phyloP scores from a whole-genome alignment of 92 coral and sea anemone species.

The Epizoanthus illoricatus region DNA sequence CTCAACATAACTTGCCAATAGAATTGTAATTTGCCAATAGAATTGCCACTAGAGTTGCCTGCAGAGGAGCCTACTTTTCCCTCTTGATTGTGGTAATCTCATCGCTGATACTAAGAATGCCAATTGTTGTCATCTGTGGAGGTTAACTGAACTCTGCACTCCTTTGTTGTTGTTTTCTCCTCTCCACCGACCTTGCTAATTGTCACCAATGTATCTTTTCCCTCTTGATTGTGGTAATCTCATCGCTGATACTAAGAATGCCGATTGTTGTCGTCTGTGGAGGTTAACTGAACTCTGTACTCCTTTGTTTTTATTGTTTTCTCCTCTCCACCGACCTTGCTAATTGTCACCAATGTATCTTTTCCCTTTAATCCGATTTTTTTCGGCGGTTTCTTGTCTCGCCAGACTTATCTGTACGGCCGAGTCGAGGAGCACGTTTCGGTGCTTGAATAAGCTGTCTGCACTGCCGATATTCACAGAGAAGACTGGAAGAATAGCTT shows the following conservation, averaged over 20 bases:
- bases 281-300: constrained; percentile 46
- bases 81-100: constrained; percentile 43
- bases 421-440: constrained; percentile 58
- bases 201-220: constrained; percentile 45
- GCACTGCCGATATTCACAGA: constrained; percentile 44
- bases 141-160: constrained; percentile 45
- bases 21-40: too few species aligned
- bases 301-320: constrained; percentile 48
- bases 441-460: constrained; percentile 40
- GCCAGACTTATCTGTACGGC: constrained; percentile 57
- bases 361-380: constrained; percentile 59
- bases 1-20: too few species aligned
- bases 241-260: constrained; percentile 53
- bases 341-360: constrained; percentile 48
- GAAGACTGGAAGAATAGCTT: constrained; percentile 58
- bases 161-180: constrained; percentile 54
- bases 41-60: too few species aligned
- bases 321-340: constrained; percentile 69
- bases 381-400: constrained; percentile 54
- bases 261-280: constrained; percentile 44
- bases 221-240: constrained; percentile 41
- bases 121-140: constrained; percentile 40
- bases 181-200: constrained; percentile 69
- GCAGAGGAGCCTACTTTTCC: too few species aligned
- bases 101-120: constrained; percentile 54